A percentile compares a stretch with the other conserved stretches of the same genome.
These are phyloP conservation scores for Pandemis heparana DNA, from an alignment of 2,888 invertebrate species.

Conservation along the genomic window DNA sequence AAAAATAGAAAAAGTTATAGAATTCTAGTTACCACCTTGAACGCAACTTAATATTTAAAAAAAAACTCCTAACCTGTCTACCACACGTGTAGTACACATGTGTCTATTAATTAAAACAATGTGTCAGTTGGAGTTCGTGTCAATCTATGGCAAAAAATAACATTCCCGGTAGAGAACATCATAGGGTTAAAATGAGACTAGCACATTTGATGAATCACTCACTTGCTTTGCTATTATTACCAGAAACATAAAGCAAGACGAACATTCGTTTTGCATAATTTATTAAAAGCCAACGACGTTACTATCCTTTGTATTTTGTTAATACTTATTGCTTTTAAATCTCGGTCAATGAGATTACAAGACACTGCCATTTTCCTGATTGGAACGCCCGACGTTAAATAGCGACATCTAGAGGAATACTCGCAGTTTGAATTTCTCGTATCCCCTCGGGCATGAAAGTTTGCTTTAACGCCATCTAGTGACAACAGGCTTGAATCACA, in stretches of 20 bases:
- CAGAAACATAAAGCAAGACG: not conserved
- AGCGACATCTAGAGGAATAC: constrained; percentile 39
- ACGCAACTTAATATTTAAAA: constrained; percentile 20
- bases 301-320: not conserved
- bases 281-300: not conserved
- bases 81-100: constrained; percentile 36
- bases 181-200: constrained; percentile 10
- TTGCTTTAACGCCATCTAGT: constrained; percentile 41
- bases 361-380: constrained; percentile 34
- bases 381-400: constrained; percentile 23
- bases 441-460: constrained; percentile 24
- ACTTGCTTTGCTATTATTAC: constrained; percentile 6
- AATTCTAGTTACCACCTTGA: not conserved
- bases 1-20: too few relatives aligned
- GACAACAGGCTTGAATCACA: constrained; percentile 23
- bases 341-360: constrained; percentile 24
- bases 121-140: not conserved
- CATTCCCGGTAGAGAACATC: not conserved
- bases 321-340: constrained; percentile 30
- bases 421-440: constrained; percentile 15
- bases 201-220: constrained; percentile 7
- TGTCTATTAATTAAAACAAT: constrained; percentile 14
- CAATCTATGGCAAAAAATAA: constrained; percentile 30
- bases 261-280: not conserved
- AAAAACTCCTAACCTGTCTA: not conserved